Evolutionary conservation across 2,113 vertebrate genomes (phyloP), one percentile per base, ranked within the genome.

Genomic region (Pedionomus torquatus): DNA sequence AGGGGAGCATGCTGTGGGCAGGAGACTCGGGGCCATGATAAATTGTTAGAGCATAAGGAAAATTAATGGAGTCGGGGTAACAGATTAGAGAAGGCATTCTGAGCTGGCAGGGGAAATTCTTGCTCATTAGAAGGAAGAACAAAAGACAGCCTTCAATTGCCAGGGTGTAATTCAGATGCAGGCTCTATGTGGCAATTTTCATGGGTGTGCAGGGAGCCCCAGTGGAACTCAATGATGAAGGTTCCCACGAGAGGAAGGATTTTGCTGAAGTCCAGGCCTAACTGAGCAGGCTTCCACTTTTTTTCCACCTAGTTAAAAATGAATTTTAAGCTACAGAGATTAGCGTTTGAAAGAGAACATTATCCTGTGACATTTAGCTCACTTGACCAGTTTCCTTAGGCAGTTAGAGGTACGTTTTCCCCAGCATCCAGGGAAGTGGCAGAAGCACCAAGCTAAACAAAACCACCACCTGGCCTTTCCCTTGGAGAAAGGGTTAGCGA

Each of bases 1-100:
- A 91, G 68, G 54, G 7, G 12, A 14, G 43, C 51, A 49, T 60
- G 46, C 72, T 10, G 0, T 5, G 33, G 61, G 63, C 60, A 68
- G 60, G 21, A 82, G 60, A 41, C 48, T 52, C 0, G 0, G 51
- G 83, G 83, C 61, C 52, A 14, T 1, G 37, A 41, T 8, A 69
- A 82, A 82, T 85, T 69, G 70, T 26, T 76, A 54, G 61, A 82
- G 49, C 2, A 43, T n/a, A 72, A 69, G 31, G 66, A 89, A 89
- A 96, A 92, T 89, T 87, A 96, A 82, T 96, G 94, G 84, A 90
- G 54, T 44, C 16, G 3, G 63, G 74, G 70, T 57, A 90, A 69
- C 24, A 94, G 83, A 94, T 76, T 64, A 91, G 57, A 92, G 65
- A 91, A 93, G 80, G 65, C 77, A 91, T 57, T 65, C 37, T 2